Evolutionary conservation across 2,888 invertebrate genomes (phyloP), one percentile per base, ranked within the genome.

Genomic region (Nomada lathburiana): DNA sequence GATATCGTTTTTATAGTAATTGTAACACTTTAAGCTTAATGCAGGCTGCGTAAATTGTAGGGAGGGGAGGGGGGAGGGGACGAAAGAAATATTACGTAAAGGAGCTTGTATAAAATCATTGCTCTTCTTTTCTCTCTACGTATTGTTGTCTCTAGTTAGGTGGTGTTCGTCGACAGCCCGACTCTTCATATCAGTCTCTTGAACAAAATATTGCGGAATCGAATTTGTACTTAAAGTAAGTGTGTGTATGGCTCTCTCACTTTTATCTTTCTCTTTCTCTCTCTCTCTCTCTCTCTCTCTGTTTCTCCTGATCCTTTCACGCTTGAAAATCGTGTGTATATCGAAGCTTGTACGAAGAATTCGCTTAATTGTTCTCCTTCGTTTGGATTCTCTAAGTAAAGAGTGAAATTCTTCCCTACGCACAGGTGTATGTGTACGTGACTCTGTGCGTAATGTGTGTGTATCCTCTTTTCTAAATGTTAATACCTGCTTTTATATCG

Each of bases 161-260:
- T 84, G 85, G 70, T 67, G 42, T 65, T 65, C 76, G 63, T 53
- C 52, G n/a, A 80, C 57, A 69, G 59, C 57, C 69, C 62, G 53
- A 72, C 76, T 73, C 65, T 60, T 76, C 67, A 64, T 64, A 82
- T 84, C 78, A 88, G 86, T 86, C 81, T 80, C 74, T 74, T 59
- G 55, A 88, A 78, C 71, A 71, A 76, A 86, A 84, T 80, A 78
- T 76, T 70, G 71, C 68, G 60, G 70, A 81, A 82, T 87, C 76
- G 73, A 75, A 82, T 89, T 88, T 89, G 85, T 89, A 85, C 89
- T 85, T 88, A 83, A 89, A 87, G 83, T 86, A 84, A 88, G 83
- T 59, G 53, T 67, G 70, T 26, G n/a, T 53, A 53, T n/a, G n/a
- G 65, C 59, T 26, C 13, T 77, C 44, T 36, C 36, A 7, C 36